These are phyloP conservation scores for Tetraneura akinire DNA, from an alignment of 1,140 invertebrate species.

Conservation along the genomic window DNA sequence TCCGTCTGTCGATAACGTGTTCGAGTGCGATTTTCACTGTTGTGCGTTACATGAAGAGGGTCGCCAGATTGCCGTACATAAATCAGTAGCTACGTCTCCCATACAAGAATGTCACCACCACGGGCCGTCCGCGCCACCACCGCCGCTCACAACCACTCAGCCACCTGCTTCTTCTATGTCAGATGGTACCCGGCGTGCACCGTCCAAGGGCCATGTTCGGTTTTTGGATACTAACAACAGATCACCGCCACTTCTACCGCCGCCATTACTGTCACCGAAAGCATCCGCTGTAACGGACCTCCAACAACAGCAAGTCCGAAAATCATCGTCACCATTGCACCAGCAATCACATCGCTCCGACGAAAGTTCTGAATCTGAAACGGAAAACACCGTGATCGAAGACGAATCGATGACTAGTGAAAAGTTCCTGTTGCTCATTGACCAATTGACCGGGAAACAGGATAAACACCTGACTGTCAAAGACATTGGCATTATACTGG, in stretches of 20 bases:
- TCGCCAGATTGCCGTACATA: slow-evolving; percentile 84
- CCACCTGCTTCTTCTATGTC: slow-evolving; percentile 66
- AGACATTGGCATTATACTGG: slow-evolving; percentile 91
- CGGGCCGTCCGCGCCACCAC: slow-evolving; percentile 62
- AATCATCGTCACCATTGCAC: neutral
- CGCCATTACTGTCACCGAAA: slow-evolving; percentile 57
- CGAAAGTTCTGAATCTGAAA: slow-evolving; percentile 87
- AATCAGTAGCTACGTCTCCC: slow-evolving; percentile 85
- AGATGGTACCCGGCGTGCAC: slow-evolving; percentile 26
- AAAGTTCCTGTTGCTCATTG: slow-evolving; percentile 88
- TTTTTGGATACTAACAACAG: slow-evolving; percentile 74
- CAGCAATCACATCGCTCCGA: slow-evolving; percentile 57
- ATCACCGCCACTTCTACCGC: neutral
- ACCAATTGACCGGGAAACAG: slow-evolving; percentile 87
- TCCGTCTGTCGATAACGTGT: slow-evolving; percentile 70
- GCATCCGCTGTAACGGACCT: slow-evolving; percentile 56
- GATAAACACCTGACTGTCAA: slow-evolving; percentile 89
- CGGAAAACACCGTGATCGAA: slow-evolving; percentile 87
- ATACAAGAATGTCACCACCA: slow-evolving; percentile 77
- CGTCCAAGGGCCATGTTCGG: slow-evolving; percentile 67
- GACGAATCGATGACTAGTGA: slow-evolving; percentile 85
- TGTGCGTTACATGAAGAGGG: slow-evolving; percentile 90
- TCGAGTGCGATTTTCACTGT: slow-evolving; percentile 92
- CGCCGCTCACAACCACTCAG: slow-evolving; percentile 68
- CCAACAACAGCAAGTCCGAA: neutral